Conservation (phyloP, 1,140 invertebrate genomes). For the Orius laevigatus region DNA sequence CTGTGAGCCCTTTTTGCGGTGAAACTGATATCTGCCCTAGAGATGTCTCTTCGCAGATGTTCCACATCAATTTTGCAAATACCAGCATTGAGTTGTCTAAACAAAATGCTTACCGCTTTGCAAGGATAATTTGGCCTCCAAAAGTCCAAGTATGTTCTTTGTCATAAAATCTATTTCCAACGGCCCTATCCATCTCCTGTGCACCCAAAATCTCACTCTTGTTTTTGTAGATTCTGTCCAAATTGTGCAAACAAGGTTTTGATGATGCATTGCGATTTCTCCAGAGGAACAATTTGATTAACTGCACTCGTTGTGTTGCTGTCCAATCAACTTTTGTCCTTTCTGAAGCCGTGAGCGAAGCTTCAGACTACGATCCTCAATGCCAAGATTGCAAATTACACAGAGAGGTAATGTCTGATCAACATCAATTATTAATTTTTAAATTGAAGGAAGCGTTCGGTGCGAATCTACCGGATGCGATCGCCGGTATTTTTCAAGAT, state of each 20-base stretch:
- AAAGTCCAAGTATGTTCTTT: constrained; percentile 55
- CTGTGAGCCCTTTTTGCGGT: constrained; percentile 93
- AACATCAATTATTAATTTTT: no score
- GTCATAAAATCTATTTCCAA: no score
- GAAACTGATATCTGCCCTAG: constrained; percentile 95
- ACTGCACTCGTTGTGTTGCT: constrained; percentile 64
- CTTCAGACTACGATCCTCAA: constrained; percentile 56
- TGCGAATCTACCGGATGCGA: constrained; percentile 67
- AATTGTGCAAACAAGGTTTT: constrained; percentile 96
- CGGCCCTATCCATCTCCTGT: no score
- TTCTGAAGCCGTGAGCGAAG: constrained; percentile 48
- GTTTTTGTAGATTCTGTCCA: constrained; percentile 37
- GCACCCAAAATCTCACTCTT: no score
- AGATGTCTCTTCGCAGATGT: constrained; percentile 70
- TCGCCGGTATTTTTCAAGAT: constrained; percentile 74
- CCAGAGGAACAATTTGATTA: constrained; percentile 78
- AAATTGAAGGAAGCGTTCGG: constrained; percentile 50
- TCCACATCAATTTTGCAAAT: constrained; percentile 80
- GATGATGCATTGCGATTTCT: constrained; percentile 88
- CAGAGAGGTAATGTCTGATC: constrained; percentile 30
- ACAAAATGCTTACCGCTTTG: constrained; percentile 83
- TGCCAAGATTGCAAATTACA: constrained; percentile 69
- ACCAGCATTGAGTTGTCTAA: constrained; percentile 86
- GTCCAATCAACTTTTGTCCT: constrained; percentile 67
- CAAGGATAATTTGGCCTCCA: constrained; percentile 84